phyloP scores from a whole-genome alignment of 2,113 vertebrate genomes.

The Platysteira castanea region DNA sequence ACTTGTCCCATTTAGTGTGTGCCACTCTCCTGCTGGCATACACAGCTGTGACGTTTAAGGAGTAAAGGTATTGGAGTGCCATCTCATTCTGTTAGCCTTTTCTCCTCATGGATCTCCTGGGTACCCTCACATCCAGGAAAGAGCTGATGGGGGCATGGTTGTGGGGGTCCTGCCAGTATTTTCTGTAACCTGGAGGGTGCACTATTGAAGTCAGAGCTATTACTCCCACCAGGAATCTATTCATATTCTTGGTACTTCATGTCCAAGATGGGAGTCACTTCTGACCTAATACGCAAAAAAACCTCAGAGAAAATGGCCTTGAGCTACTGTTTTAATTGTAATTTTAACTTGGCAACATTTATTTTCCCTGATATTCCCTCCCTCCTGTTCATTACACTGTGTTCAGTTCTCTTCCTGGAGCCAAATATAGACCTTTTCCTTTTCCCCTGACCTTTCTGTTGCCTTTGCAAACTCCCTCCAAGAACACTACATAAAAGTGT shows the following conservation, averaged over 20 bases:
- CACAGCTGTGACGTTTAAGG: neutral
- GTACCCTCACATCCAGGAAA: neutral
- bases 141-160: neutral
- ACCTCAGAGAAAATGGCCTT: neutral
- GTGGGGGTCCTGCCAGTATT: neutral
- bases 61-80: neutral
- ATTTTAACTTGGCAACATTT: neutral
- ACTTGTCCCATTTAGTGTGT: accelerated
- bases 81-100: neutral
- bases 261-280: neutral
- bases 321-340: neutral
- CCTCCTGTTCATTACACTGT: neutral
- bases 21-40: neutral
- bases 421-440: constrained; percentile 1
- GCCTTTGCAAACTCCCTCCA: neutral
- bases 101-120: neutral
- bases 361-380: neutral
- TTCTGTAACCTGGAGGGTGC: neutral
- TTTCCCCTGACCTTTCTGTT: constrained; percentile 17
- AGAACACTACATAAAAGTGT: neutral
- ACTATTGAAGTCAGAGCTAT: neutral
- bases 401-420: constrained; percentile 2
- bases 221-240: neutral
- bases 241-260: neutral
- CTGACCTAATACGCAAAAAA: neutral